Evolutionary conservation across 2,113 vertebrate genomes (phyloP), one percentile per base, ranked within the genome.

Genomic region (Dicrurus megarhynchus): DNA sequence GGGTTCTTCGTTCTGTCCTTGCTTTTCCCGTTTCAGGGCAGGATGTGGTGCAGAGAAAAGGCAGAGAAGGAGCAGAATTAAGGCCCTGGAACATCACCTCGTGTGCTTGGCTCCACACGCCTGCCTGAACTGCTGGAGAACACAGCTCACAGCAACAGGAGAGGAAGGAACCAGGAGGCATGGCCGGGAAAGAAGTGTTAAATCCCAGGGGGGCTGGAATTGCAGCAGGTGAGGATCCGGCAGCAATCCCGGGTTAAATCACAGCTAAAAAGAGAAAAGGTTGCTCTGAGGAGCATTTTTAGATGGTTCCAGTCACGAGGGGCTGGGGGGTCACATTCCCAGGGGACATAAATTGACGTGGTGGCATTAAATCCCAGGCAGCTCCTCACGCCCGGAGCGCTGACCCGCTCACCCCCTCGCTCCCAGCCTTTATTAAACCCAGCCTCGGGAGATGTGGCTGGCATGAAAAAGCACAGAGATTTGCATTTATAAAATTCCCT

Each of bases 101-200:
- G 0, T 9, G 7, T 14, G 2, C 35, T 30, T 8, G 33, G 37
- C 33, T 63, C 59, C 64, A 2, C 3, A 16, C 32, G 24, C 23
- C 22, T 13, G 28, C 37, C 64, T 5, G 74, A 67, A 59, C 41
- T 74, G 63, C 65, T 41, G 67, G 35, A 3, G 11, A 9, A 4
- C 37, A 2, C 4, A 52, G 32, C 1, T 60, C 76, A 21, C 20
- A 77, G 81, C 53, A 19, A 18, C 2, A n/a, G 75, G 19, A 22
- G 49, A 59, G 50, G 32, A 4, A 56, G 76, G 78, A 63, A 5
- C 2, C 10, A 0, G 39, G 27, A 1, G 6, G 19, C 23, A 22
- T 0, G 3, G 27, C 0, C 0, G 13, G 74, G 65, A 74, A 56
- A 56, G 20, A 6, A 75, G 19, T 1, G 46, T 75, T 16, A 32